Percentiles rank a stretch among this genome's conserved stretches.
These are phyloP conservation scores for Toxonevra muliebris DNA, from an alignment of 2,888 invertebrate species.

Conservation along the genomic window DNA sequence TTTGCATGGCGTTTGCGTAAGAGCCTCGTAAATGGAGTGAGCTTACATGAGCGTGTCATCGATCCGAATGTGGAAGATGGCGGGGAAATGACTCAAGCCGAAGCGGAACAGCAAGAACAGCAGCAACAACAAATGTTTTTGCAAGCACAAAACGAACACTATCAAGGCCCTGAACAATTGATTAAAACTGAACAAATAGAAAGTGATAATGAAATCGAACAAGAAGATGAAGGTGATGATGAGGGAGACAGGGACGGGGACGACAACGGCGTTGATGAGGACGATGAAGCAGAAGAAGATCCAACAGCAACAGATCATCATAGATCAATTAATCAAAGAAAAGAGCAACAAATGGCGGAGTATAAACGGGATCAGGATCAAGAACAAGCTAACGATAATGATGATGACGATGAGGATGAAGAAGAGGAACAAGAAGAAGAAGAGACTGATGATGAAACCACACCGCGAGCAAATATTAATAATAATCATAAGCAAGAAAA, in stretches of 20 bases:
- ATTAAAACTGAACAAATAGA: slow-evolving; percentile 40
- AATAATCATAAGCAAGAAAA: slow-evolving; percentile 27
- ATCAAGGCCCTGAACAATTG: slow-evolving; percentile 9
- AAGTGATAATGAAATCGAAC: slow-evolving; percentile 26
- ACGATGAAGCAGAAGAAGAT: neutral
- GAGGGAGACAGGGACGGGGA: slow-evolving; percentile 35
- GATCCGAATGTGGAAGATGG: slow-evolving; percentile 54
- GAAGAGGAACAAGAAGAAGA: slow-evolving; percentile 37
- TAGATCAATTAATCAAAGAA: neutral
- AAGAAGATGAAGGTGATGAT: neutral
- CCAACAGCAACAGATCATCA: neutral
- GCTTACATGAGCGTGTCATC: slow-evolving; percentile 61
- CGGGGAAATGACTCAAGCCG: slow-evolving; percentile 12
- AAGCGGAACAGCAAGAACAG: slow-evolving; percentile 19
- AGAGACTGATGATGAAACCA: slow-evolving; percentile 26
- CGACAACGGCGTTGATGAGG: slow-evolving; percentile 19
- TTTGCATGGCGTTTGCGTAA: slow-evolving; percentile 64
- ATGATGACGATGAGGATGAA: slow-evolving; percentile 47
- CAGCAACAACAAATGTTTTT: slow-evolving; percentile 19
- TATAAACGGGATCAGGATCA: slow-evolving; percentile 36
- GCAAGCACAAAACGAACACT: neutral
- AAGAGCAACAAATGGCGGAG: slow-evolving; percentile 14
- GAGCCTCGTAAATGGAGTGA: slow-evolving; percentile 62
- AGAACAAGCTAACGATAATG: slow-evolving; percentile 33
- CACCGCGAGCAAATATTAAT: neutral